These are phyloP conservation scores for Luperina testacea DNA, from an alignment of 2,888 invertebrate species.

Conservation along the genomic window DNA sequence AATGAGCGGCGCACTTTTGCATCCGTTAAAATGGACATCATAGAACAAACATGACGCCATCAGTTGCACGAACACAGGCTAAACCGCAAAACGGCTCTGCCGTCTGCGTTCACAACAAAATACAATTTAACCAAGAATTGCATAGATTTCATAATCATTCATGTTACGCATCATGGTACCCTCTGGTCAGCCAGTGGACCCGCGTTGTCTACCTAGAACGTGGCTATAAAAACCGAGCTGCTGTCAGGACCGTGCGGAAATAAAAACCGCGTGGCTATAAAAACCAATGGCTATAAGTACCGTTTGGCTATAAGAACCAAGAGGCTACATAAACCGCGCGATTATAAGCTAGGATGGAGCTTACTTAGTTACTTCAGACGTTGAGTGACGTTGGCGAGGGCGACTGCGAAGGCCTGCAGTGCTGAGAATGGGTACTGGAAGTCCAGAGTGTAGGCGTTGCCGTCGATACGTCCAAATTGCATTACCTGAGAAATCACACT, in stretches of 20 bases:
- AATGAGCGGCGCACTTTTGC: neutral
- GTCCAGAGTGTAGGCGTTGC: conserved; percentile 99
- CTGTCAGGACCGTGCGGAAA: conserved; percentile 64
- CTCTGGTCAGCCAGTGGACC: conserved; percentile 31
- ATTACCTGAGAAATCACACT: conserved; percentile 94
- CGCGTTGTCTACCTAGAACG: conserved; percentile 55
- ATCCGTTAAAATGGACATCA: neutral
- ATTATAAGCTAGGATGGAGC: conserved; percentile 64
- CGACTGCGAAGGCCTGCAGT: conserved; percentile 99
- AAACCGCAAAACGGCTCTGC: neutral
- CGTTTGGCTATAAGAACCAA: conserved; percentile 69
- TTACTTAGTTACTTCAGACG: conserved; percentile 93
- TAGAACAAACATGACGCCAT: neutral
- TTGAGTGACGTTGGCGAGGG: conserved; percentile 98
- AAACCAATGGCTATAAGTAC: conserved; percentile 41
- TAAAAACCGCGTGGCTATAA: conserved; percentile 57
- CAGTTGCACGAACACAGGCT: neutral
- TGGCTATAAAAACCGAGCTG: neutral
- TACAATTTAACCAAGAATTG: conserved; percentile 10
- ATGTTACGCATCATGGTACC: conserved; percentile 17
- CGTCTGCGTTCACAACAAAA: neutral
- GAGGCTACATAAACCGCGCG: conserved; percentile 68
- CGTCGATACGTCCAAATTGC: conserved; percentile 99
- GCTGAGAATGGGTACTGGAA: conserved; percentile 99
- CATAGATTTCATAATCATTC: neutral